These are phyloP conservation scores for Sphenopsis melanotis DNA, from an alignment of 2,797 vertebrate species.

Conservation along the genomic window DNA sequence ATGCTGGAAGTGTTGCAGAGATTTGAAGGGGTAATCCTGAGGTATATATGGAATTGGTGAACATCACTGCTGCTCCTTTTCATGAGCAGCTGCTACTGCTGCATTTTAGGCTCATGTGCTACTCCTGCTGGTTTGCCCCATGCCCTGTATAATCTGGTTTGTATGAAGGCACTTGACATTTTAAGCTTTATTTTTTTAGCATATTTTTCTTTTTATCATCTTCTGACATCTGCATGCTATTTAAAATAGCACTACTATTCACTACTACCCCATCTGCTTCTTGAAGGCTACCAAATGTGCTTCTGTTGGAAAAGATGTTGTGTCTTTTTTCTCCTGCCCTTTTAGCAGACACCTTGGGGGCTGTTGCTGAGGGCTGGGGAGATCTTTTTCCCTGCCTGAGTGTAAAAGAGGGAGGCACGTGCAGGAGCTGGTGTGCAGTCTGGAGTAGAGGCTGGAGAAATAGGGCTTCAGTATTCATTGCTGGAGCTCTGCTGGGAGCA, in stretches of 20 bases:
- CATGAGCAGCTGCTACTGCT: not conserved
- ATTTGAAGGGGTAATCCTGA: not conserved
- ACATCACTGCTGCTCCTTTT: not conserved
- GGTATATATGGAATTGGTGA: accelerated
- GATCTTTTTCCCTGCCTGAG: not conserved
- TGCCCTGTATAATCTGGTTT: not conserved
- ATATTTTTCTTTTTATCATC: not conserved
- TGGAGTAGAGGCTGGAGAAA: not conserved
- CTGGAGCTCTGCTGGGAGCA: not conserved
- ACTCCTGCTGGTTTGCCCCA: not conserved
- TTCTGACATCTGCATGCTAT: not conserved
- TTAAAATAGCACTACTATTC: not conserved
- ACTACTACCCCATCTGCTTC: not conserved
- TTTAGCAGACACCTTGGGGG: not conserved
- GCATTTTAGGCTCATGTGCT: not conserved
- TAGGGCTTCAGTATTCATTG: not conserved
- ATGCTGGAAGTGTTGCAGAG: not conserved
- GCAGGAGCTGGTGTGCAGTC: not conserved
- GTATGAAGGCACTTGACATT: not conserved
- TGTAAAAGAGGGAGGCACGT: not conserved
- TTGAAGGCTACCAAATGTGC: not conserved
- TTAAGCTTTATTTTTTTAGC: not conserved
- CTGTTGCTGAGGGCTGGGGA: not conserved
- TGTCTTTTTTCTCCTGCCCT: not conserved
- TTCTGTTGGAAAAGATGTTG: not conserved